Evolutionary conservation across 2,888 invertebrate genomes (phyloP).

Genomic region (Alloscopus bannaensis): DNA sequence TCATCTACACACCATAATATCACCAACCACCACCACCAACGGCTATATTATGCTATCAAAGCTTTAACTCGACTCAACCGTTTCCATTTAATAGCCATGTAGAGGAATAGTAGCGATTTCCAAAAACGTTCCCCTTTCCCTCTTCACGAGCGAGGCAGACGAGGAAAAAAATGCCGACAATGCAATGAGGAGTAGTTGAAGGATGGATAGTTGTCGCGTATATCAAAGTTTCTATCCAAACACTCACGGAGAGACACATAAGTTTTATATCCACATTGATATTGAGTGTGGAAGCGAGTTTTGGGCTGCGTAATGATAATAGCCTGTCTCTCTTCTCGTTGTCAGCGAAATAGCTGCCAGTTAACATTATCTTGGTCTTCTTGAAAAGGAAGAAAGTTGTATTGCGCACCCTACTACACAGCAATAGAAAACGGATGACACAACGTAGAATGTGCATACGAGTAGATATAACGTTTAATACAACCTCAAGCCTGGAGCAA

Average conservation of each 20-base stretch:
- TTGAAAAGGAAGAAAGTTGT: no score
- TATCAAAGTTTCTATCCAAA: no score
- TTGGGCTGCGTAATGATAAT: conserved; percentile 17
- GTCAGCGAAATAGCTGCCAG: conserved; percentile 7
- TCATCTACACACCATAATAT: conserved; percentile 17
- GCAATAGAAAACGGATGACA: no score
- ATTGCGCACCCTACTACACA: no score
- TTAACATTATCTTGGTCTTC: no score
- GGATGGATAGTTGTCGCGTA: conserved; percentile 49
- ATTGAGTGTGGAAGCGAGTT: background rate
- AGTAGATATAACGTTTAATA: no score
- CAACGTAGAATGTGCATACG: no score
- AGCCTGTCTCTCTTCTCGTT: background rate
- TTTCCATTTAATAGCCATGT: conserved; percentile 28
- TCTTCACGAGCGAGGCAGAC: no score
- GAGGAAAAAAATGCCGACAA: conserved; percentile 51
- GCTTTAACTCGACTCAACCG: no score
- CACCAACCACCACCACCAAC: conserved; percentile 28
- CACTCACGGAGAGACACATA: no score
- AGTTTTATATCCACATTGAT: no score
- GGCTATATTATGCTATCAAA: background rate
- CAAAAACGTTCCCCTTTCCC: conserved; percentile 41
- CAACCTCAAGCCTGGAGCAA: no score
- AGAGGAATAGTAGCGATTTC: conserved; percentile 47
- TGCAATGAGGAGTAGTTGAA: conserved; percentile 41